Evolutionary conservation across 2,113 vertebrate genomes (phyloP), one percentile per base, ranked within the genome.

Genomic region (Hypanus sabinus): DNA sequence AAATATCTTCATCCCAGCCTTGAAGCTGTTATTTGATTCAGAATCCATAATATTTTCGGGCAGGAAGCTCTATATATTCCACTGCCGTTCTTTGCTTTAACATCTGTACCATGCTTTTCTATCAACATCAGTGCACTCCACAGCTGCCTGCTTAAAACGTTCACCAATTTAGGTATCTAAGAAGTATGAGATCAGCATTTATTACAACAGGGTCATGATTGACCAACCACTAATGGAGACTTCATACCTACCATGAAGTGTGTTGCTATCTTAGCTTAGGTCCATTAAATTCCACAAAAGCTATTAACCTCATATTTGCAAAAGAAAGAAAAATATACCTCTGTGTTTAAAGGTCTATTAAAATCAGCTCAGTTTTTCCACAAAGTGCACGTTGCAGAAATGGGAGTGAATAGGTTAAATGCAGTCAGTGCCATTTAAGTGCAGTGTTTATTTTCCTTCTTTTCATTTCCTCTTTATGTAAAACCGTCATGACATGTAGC

Each of bases 401-500:
- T 93, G 91, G 91, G 38, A 93, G 70, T 73, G 91, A 93, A 93
- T 73, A 93, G 91, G 91, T 93, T 93, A 93, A 93, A 93, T 71
- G 68, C 91, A 93, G 36, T 75, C 91, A 46, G 14, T 93, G 91
- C 91, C 91, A 93, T 73, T 93, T 93, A 93, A 93, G 70, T 55
- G 36, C 91, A 75, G 70, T 93, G 91, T 93, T 93, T 93, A 93
- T 93, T 93, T 93, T 93, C 91, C 91, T 93, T 93, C 70, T 93
- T 93, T 68, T 93, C 91, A 73, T 93, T 93, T 93, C 91, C 91
- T 93, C 70, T 94, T 94, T 92, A 75, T 90, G 85, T 79, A 91
- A 94, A 94, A 94, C 94, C 75, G 22, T 93, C 87, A 75, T 92
- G 94, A 94, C 94, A 94, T 91, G 71, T 76, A 57, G 83, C 81